Base-by-base conservation (phyloP, 2,113 vertebrate species). In the Cheilinus undulatus region DNA sequence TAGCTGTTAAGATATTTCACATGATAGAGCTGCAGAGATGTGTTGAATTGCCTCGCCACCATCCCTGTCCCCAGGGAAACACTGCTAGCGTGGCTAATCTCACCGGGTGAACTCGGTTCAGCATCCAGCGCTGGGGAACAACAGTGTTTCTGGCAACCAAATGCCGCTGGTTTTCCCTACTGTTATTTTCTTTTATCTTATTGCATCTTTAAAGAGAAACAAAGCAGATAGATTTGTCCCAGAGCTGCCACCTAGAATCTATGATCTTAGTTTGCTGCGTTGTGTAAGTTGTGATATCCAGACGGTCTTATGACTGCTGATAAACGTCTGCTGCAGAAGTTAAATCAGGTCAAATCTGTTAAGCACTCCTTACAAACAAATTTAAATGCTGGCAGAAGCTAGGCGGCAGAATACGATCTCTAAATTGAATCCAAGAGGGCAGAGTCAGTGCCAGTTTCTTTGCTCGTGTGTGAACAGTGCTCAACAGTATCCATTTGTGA, bases 321-420 rank as follows among this genome's bases (percentile, higher is more conserved):
- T 67, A 57, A 79, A 74, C 82, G 85, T 85, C 72, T 80, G 81
- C 65, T 67, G 34, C 62, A 71, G 27, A 77, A 80, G 69, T 78
- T 42, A 62, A 73, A 83, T 66, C 68, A 67, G 80, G 80, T 76
- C 83, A 75, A 61, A 66, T 82, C 67, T 49, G 62, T 60, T 46
- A 19, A 68, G 69, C 74, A 19, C 69, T 77, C 58, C 23, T 43
- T 27, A 76, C 76, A 46, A 82, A 87, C 68, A 62, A 69, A 67
- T 69, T 42, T 32, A 56, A 63, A 59, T 69, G 12, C 50, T 79
- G 71, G 77, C 61, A 61, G 52, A 40, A 42, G 71, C 23, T 24
- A 61, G 69, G 76, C 54, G 66, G 70, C 1, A 15, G 14, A 54
- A 76, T 62, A n/a, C 7, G 19, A 58, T 42, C 17, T 42, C 17